Evolutionary conservation across 2,888 invertebrate species (phyloP).

Genomic region (Graphium colonna): DNA sequence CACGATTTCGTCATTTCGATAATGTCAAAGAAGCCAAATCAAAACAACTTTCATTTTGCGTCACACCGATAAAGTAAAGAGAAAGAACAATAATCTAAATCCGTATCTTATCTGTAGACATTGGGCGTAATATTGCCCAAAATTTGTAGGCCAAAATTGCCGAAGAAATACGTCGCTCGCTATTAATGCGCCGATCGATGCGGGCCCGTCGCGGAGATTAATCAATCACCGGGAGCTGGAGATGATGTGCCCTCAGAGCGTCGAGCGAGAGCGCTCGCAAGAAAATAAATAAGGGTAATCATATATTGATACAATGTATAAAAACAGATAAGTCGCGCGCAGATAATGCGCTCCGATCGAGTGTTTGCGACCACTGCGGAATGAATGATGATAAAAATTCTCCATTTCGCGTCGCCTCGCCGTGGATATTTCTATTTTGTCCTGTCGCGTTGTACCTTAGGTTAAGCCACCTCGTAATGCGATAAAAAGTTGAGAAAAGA

Average conservation of each 20-base stretch:
- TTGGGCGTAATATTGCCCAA: not conserved
- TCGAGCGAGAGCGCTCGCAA: slow-evolving; percentile 11
- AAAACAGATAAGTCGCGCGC: slow-evolving; percentile 1
- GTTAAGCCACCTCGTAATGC: not conserved
- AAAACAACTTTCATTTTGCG: too few species aligned
- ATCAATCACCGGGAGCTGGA: slow-evolving; percentile 28
- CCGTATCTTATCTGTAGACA: not conserved
- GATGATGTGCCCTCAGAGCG: slow-evolving; percentile 17
- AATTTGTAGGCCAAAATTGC: not conserved
- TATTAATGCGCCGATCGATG: slow-evolving; percentile 24
- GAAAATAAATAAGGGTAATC: slow-evolving; percentile 24
- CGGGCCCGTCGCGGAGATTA: slow-evolving; percentile 27
- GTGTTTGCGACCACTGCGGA: not conserved
- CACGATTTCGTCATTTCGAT: too few species aligned
- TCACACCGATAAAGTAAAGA: not conserved
- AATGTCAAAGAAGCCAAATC: too few species aligned
- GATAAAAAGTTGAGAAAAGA: too few species aligned
- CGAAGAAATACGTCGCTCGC: slow-evolving; percentile 19
- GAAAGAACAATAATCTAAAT: not conserved
- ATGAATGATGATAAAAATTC: not conserved
- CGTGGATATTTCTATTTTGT: not conserved
- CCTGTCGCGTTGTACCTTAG: not conserved
- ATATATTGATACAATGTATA: slow-evolving; percentile 5
- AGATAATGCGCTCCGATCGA: not conserved
- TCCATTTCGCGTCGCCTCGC: not conserved